Percentiles rank a stretch among this genome's conserved stretches.
Conservation (phyloP, 2,113 vertebrate genomes). For the Cariama cristata region DNA sequence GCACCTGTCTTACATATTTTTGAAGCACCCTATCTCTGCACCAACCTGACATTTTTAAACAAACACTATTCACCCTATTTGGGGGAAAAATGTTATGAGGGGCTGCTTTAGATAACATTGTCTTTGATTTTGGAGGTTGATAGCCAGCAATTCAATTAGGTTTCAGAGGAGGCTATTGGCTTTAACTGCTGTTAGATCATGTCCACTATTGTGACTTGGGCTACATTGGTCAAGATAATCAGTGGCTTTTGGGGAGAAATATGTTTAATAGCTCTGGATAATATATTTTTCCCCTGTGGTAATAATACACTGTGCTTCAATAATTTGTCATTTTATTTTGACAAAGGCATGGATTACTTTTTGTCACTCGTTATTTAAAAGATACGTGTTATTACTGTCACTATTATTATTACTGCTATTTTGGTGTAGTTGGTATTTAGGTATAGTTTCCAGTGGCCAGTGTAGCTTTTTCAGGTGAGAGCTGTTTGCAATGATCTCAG, state of each 20-base stretch:
- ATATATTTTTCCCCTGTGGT: neutral
- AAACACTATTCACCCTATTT: neutral
- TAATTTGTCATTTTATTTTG: neutral
- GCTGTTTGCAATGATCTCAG: neutral
- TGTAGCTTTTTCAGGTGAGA: conserved; percentile 4
- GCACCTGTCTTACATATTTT: neutral
- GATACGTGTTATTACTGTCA: neutral
- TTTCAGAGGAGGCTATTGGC: neutral
- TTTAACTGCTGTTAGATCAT: neutral
- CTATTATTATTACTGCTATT: neutral
- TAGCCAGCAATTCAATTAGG: neutral
- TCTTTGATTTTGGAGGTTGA: neutral
- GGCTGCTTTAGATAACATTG: neutral
- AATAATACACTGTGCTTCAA: neutral
- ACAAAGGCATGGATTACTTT: neutral
- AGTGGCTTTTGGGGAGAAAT: neutral
- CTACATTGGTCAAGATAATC: neutral
- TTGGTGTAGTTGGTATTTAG: neutral
- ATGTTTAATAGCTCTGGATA: neutral
- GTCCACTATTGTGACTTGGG: neutral
- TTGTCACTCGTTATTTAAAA: neutral
- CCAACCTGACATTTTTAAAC: neutral
- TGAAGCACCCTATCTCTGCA: neutral
- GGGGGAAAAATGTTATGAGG: neutral
- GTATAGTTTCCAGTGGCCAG: neutral